phyloP scores from a whole-genome alignment of 2,113 vertebrate species.

The Paratilapia polleni region DNA sequence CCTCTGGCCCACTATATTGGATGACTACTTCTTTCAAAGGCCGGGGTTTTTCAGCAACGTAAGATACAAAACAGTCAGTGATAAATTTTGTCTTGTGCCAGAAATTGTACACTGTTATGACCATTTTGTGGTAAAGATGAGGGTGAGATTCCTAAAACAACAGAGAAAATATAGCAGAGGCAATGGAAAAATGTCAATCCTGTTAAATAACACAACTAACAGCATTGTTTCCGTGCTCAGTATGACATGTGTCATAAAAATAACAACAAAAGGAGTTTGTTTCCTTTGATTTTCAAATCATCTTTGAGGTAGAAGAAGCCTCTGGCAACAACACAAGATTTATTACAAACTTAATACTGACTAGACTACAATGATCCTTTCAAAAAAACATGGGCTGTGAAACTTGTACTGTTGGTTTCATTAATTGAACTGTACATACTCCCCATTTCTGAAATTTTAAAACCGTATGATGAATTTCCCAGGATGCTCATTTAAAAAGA shows the following conservation, averaged over 20 bases:
- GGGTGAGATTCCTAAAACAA: background rate
- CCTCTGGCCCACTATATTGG: no score
- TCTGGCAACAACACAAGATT: conserved; percentile 31
- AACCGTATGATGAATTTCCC: conserved; percentile 49
- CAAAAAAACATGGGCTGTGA: conserved; percentile 11
- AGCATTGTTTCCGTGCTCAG: conserved; percentile 30
- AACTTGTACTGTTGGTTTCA: conserved; percentile 43
- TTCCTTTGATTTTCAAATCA: conserved; percentile 53
- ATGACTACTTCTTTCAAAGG: background rate
- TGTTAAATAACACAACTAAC: conserved; percentile 29
- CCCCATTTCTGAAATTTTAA: conserved; percentile 11
- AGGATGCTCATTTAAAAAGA: conserved; percentile 63
- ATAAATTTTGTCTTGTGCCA: background rate
- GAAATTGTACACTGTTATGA: background rate
- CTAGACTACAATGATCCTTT: background rate
- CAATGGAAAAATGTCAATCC: background rate
- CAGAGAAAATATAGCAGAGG: background rate
- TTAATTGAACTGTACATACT: conserved; percentile 47
- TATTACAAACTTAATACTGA: conserved; percentile 24
- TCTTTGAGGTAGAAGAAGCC: conserved; percentile 37
- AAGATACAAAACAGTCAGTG: background rate
- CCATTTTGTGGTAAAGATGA: background rate
- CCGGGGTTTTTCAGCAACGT: background rate
- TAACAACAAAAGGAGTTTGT: conserved; percentile 42
- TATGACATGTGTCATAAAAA: conserved; percentile 47